Evolutionary conservation across 2,113 vertebrate genomes (phyloP).

Genomic region (Pseudorectes ferrugineus): DNA sequence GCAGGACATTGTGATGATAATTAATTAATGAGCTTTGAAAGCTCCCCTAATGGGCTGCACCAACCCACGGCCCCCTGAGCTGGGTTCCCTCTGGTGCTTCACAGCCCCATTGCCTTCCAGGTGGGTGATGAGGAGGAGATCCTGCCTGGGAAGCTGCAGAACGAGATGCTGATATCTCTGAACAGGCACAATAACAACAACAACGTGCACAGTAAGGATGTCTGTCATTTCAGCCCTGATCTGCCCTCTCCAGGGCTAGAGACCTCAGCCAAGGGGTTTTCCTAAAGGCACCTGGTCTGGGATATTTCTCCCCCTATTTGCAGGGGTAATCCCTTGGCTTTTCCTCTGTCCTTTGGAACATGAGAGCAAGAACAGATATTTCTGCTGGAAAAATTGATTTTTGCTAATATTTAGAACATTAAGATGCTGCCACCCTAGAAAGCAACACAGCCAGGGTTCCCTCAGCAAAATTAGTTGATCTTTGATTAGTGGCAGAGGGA

Average conservation of each 20-base stretch:
- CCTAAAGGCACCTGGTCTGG: neutral
- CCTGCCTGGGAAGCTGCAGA: constrained; percentile 83
- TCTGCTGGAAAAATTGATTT: neutral
- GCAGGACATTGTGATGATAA: neutral
- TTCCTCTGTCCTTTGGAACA: neutral
- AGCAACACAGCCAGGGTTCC: neutral
- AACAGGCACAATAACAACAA: constrained; percentile 52
- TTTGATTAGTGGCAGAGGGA: neutral
- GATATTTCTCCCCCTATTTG: neutral
- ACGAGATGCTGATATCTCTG: constrained; percentile 75
- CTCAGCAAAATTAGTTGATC: neutral
- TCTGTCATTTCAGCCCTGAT: neutral
- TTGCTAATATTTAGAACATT: neutral
- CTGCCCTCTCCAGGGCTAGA: neutral
- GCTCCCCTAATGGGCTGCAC: neutral
- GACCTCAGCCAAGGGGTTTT: neutral
- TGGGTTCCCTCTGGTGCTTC: neutral
- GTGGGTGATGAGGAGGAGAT: constrained; percentile 85
- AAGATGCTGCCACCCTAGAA: neutral
- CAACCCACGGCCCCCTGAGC: fast-evolving
- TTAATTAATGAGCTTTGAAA: neutral
- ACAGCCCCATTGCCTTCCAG: constrained; percentile 54
- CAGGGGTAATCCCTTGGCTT: neutral
- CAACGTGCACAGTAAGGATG: constrained; percentile 63
- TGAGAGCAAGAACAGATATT: fast-evolving